These are phyloP conservation scores for Leptothorax acervorum DNA, from an alignment of 2,888 invertebrate species.

Conservation along the genomic window DNA sequence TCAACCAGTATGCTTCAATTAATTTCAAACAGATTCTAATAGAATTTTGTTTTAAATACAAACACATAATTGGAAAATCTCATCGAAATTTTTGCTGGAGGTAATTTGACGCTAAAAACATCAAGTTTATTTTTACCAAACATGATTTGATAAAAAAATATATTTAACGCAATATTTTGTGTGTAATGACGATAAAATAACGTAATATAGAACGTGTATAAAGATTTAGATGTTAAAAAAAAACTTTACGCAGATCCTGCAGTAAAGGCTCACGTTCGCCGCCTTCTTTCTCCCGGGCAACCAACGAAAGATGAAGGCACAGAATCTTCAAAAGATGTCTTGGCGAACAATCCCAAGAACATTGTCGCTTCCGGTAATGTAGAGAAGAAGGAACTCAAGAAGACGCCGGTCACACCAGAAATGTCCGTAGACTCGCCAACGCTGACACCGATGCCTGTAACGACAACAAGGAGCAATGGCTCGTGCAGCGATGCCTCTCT, in stretches of 20 bases:
- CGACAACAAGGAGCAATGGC: conserved; percentile 87
- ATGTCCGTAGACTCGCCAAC: conserved; percentile 77
- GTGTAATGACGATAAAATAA: background rate
- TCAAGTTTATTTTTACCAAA: background rate
- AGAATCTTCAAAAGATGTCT: conserved; percentile 51
- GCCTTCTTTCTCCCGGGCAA: conserved; percentile 89
- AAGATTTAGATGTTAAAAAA: background rate
- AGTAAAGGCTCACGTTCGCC: conserved; percentile 93
- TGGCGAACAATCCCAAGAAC: conserved; percentile 69
- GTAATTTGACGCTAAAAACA: background rate
- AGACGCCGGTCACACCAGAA: conserved; percentile 75
- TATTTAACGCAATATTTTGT: background rate
- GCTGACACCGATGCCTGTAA: conserved; percentile 76
- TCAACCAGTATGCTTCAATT: background rate
- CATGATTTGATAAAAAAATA: background rate
- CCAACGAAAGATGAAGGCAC: conserved; percentile 83
- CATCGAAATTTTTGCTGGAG: background rate
- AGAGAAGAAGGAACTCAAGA: conserved; percentile 77
- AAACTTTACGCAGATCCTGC: conserved; percentile 90
- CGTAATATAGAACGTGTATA: background rate
- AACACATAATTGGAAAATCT: background rate
- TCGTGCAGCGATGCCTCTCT: conserved; percentile 86
- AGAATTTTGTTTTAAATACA: background rate
- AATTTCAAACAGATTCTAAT: background rate
- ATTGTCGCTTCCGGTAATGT: conserved; percentile 75